Evolutionary conservation across 2,888 invertebrate species (phyloP).

Genomic region (Tipula unca): DNA sequence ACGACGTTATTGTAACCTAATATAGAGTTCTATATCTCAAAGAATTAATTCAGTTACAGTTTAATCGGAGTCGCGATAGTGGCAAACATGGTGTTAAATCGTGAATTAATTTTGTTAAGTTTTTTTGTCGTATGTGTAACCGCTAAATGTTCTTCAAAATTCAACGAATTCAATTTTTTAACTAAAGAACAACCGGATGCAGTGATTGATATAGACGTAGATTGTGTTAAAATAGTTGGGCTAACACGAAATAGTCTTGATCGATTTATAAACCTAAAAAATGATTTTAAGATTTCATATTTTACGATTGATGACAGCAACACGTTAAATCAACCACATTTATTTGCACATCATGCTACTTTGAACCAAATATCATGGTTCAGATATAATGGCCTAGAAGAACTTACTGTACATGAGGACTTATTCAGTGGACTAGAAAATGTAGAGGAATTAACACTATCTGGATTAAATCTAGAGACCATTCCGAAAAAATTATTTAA

Average conservation of each 20-base stretch:
- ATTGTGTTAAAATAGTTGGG: not conserved
- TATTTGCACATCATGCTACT: not conserved
- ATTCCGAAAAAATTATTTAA: not conserved
- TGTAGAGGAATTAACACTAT: not conserved
- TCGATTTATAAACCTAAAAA: not conserved
- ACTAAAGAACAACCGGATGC: not conserved
- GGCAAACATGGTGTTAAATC: too few relatives aligned
- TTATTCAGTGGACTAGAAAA: not conserved
- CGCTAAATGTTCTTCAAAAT: too few relatives aligned
- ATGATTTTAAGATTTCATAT: not conserved
- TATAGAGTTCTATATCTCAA: too few relatives aligned
- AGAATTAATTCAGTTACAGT: too few relatives aligned
- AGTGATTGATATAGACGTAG: not conserved
- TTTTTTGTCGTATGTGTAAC: too few relatives aligned
- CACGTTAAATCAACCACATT: not conserved
- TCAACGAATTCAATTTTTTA: not conserved
- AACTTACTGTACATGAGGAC: not conserved
- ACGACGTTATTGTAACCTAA: too few relatives aligned
- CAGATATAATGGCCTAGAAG: not conserved
- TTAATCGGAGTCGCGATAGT: too few relatives aligned
- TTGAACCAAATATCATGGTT: not conserved
- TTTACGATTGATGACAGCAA: not conserved
- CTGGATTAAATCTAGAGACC: not conserved
- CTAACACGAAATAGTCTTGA: not conserved
- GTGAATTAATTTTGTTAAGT: too few relatives aligned